Evolutionary conservation across 2,888 invertebrate genomes (phyloP), one percentile per base, ranked within the genome.

Genomic region (Eupeodes luniger): DNA sequence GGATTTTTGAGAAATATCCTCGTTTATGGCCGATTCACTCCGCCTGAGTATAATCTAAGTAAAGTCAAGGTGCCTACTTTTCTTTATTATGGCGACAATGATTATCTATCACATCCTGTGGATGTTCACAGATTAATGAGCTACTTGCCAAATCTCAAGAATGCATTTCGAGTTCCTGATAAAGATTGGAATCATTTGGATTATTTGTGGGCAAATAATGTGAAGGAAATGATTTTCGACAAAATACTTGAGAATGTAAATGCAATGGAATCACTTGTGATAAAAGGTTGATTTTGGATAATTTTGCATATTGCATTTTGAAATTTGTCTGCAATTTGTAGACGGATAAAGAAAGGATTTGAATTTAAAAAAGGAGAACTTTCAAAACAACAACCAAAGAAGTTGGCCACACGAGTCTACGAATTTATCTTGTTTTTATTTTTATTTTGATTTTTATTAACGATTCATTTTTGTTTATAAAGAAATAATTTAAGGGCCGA

Each of bases 1-100:
- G 93, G 93, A 0, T 91, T 92, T 0, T 1, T 59, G 55, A 90
- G 91, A 14, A 93, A 93, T 72, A 91, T 90, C 90, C 53, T 91
- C n/a, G 90, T 90, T 66, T 93, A 93, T 69, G 91, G 92, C 75
- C 91, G 91, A 74, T 82, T 91, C n/a, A 91, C 92, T 62, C 93
- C 93, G 0, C 93, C 93, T 5, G 91, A 92, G n/a, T 93, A 93
- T 34, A 79, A 85, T 4, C 78, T 93, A 59, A 91, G 92, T 49
- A 91, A 90, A n/a, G 90, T 93, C 0, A 90, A 89, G 44, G 92
- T 91, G 2, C 93, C 93, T 2, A 90, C 91, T 0, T 92, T 91
- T 1, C 91, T 93, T 14, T 93, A 91, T 83, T 93, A 92, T 84
- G 90, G 90, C 5, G 92, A 92, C 34, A 92, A 92, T n/a, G 92